Base-by-base conservation (phyloP, 2,797 vertebrate species). In the Anguilla pacifica region DNA sequence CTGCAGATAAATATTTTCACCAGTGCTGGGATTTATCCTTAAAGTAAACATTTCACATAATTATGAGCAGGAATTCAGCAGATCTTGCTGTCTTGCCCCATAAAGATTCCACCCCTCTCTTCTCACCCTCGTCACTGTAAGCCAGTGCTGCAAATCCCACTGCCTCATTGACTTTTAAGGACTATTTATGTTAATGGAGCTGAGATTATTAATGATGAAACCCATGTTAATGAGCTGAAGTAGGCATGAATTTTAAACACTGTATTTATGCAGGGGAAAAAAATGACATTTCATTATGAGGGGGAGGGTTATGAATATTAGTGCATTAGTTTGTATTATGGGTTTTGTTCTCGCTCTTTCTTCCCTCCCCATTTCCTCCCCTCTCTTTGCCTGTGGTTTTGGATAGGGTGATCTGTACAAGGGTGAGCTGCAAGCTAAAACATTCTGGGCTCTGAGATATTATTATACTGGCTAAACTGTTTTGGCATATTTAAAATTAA, bases 171-270 rank as follows among this genome's bases (percentile, higher is more conserved):
- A 82, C 25, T 10, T 10, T 82, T 82, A 49, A 82, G 46, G 43
- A 82, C 79, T 51, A 53, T 86, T 53, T 72, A 70, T 72, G 85
- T 74, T 72, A 72, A 86, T n/a, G 7, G 64, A 28, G 67, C 25
- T 25, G 2, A 83, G 51, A 84, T 84, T 84, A 59, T 57, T 53
- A 84, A 72, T 55, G 67, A 57, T 7, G 25, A 57, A 84, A 59
- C 6, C 87, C 31, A 19, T 57, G n/a, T 57, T 72, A 84, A 84
- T 84, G 64, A 70, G 67, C 83, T 57, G n/a, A 19, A 59, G 49
- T 86, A 19, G 57, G 85, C 85, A 86, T 51, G 85, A 53, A 53
- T 86, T 53, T 86, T 31, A 86, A 86, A 86, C 64, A 35, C 67
- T 59, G 19, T 84, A 46, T 87, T 72, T 43, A 84, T 87, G 53